A percentile compares a stretch with the other conserved stretches of the same genome.
phyloP scores from a whole-genome alignment of 2,797 vertebrate species.

The Pterois miles region DNA sequence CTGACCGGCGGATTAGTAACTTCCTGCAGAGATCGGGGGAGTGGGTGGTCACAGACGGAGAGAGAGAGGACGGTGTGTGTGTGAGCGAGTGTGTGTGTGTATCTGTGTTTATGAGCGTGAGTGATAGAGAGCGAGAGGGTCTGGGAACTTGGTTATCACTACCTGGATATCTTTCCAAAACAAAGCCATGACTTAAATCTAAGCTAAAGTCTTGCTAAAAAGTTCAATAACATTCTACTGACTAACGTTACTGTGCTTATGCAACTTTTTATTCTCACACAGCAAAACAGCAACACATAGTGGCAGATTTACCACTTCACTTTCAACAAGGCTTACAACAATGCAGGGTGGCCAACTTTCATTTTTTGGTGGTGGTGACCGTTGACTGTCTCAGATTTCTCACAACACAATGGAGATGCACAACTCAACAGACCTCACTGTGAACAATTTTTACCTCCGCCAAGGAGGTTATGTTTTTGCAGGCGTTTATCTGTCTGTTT shows the following conservation, averaged over 20 bases:
- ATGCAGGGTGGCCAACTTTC: not conserved
- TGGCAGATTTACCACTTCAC: not conserved
- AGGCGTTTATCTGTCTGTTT: too few relatives aligned
- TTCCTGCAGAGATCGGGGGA: constrained; percentile 53
- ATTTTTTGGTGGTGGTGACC: not conserved
- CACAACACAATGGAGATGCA: not conserved
- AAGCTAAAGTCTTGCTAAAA: not conserved
- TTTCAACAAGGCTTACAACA: not conserved
- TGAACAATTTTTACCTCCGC: not conserved
- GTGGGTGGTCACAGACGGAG: constrained; percentile 33
- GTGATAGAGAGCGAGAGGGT: not conserved
- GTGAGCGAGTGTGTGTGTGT: not conserved
- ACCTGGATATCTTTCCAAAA: not conserved
- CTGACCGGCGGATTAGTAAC: constrained; percentile 53
- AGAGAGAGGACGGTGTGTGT: constrained; percentile 11
- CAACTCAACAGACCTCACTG: not conserved
- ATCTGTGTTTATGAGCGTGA: not conserved
- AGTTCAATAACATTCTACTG: not conserved
- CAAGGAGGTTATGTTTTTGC: too few relatives aligned
- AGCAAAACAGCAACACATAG: not conserved
- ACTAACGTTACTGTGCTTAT: not conserved
- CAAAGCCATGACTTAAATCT: not conserved
- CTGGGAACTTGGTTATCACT: not conserved
- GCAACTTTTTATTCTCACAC: not conserved
- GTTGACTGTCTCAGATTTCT: not conserved